Conservation (phyloP, 2,888 invertebrate genomes). For the Diplazon laetatorius region DNA sequence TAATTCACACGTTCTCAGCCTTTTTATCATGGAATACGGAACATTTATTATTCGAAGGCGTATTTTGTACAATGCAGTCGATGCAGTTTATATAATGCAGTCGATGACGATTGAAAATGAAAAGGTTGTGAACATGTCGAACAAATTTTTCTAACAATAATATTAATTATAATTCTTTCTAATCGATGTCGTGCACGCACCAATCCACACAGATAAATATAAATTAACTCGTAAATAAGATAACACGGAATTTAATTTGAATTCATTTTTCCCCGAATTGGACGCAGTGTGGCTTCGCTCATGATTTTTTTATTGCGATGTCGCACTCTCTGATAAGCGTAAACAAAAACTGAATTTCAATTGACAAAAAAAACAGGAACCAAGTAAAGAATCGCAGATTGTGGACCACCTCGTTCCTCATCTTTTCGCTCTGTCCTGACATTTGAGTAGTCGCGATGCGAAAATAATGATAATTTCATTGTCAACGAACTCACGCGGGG, state of each 20-base stretch:
- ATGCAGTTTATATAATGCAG: too few species aligned
- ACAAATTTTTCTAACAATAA: background rate
- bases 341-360: background rate
- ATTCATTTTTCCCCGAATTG: conserved; percentile 27
- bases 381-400: conserved; percentile 3
- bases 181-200: conserved; percentile 58
- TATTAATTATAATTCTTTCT: conserved; percentile 33
- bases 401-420: conserved; percentile 24
- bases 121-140: background rate
- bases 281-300: conserved; percentile 49
- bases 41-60: too few species aligned
- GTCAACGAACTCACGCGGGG: conserved; percentile 56
- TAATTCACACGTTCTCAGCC: background rate
- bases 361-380: background rate
- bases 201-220: conserved; percentile 28
- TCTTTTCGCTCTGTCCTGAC: conserved; percentile 13
- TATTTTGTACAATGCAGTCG: too few species aligned
- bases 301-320: conserved; percentile 30
- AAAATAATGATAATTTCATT: conserved; percentile 19
- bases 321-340: conserved; percentile 5
- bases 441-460: background rate
- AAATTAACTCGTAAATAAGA: conserved; percentile 3
- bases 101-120: too few species aligned
- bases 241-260: conserved; percentile 1
- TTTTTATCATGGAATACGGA: too few species aligned